Evolutionary conservation across 2,888 invertebrate genomes (phyloP).

Genomic region (Ametastegia equiseti): DNA sequence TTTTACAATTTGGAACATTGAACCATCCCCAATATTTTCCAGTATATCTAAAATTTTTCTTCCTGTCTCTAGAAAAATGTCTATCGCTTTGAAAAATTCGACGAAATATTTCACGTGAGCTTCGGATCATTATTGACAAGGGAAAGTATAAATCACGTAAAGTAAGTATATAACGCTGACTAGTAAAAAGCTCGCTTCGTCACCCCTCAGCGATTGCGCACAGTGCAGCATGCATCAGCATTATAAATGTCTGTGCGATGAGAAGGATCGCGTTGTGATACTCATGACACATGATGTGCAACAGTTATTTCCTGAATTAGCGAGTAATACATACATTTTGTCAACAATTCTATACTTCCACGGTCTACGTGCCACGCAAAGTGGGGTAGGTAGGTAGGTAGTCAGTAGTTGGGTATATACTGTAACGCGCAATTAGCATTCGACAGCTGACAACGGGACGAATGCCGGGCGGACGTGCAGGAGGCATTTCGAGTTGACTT

Average conservation of each 20-base stretch:
- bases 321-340: conserved; percentile 30
- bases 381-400: not conserved
- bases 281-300: conserved; percentile 30
- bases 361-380: conserved; percentile 29
- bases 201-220: not conserved
- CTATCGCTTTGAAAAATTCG: too few relatives aligned
- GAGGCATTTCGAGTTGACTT: conserved; percentile 47
- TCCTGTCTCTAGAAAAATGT: too few relatives aligned
- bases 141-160: not conserved
- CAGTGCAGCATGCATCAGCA: not conserved
- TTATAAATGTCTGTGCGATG: not conserved
- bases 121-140: not conserved
- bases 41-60: too few relatives aligned
- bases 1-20: too few relatives aligned
- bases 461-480: conserved; percentile 43
- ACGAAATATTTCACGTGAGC: too few relatives aligned
- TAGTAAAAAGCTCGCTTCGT: not conserved
- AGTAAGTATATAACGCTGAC: too few relatives aligned
- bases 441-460: conserved; percentile 45
- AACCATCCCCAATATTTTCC: too few relatives aligned
- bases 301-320: conserved; percentile 38
- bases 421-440: conserved; percentile 44
- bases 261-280: not conserved
- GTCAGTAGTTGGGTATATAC: conserved; percentile 12
- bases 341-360: conserved; percentile 20